Conservation (phyloP, 2,113 vertebrate species). For the Lipophrys pholis region DNA sequence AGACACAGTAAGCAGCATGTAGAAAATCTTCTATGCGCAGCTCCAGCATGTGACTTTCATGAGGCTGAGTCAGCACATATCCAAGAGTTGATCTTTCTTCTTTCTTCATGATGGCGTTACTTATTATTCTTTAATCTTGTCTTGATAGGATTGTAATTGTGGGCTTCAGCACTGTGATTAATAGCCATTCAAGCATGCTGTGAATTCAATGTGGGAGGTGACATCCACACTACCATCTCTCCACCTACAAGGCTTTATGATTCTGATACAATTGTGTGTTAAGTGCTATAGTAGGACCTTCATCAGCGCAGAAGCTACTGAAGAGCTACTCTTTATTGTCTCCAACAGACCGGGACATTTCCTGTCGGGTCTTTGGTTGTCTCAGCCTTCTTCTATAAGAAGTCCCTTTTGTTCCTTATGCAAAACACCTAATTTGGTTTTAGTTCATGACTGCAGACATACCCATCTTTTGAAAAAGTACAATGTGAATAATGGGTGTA, state of each 20-base stretch:
- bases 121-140: neutral
- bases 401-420: no score
- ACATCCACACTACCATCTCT: constrained; percentile 4
- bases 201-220: constrained; percentile 2
- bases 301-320: neutral
- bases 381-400: no score
- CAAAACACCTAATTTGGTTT: no score
- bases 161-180: neutral
- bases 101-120: no score
- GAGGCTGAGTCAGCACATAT: constrained; percentile 26
- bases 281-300: neutral
- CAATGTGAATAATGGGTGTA: no score
- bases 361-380: no score
- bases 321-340: neutral
- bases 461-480: no score
- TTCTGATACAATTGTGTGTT: neutral
- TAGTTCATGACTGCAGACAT: no score
- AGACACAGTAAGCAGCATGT: neutral
- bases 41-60: constrained; percentile 10
- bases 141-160: neutral
- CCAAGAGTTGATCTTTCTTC: no score
- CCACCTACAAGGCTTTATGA: neutral
- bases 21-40: constrained; percentile 14
- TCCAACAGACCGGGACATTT: no score
- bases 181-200: no score